Evolutionary conservation across 2,113 vertebrate genomes (phyloP).

Genomic region (Poecile atricapillus): DNA sequence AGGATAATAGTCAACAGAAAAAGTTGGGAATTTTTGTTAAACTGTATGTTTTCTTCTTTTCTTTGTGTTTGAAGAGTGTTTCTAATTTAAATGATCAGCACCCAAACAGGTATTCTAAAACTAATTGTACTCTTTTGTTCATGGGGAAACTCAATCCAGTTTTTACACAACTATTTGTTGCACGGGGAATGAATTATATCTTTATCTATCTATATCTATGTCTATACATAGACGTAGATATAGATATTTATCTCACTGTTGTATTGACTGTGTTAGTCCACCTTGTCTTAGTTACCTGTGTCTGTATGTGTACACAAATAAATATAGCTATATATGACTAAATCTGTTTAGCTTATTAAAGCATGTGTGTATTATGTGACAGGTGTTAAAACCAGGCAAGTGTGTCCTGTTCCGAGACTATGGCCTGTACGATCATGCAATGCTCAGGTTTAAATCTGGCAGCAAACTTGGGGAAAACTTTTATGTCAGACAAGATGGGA

Average conservation of each 20-base stretch:
- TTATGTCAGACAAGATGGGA: slow-evolving; percentile 95
- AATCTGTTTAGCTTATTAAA: background rate
- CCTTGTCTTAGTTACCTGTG: background rate
- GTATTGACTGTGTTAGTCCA: background rate
- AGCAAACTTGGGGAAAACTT: slow-evolving; percentile 94
- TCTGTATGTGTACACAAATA: background rate
- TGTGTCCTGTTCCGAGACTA: slow-evolving; percentile 92
- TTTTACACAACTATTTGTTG: background rate
- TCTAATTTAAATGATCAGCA: background rate
- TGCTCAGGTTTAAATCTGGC: slow-evolving; percentile 91
- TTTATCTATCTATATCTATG: background rate
- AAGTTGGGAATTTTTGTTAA: background rate
- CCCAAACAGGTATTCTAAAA: background rate
- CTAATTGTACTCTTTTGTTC: background rate
- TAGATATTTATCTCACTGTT: background rate
- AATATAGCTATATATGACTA: background rate
- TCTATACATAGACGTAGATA: background rate
- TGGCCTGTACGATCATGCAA: slow-evolving; percentile 90
- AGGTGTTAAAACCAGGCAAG: slow-evolving; percentile 91
- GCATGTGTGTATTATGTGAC: background rate
- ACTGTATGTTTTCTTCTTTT: background rate
- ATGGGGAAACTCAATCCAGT: background rate
- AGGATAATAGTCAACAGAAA: background rate
- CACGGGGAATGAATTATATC: background rate
- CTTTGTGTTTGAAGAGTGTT: background rate